A percentile compares a stretch with the other conserved stretches of the same genome.
These are phyloP conservation scores for Pseudachorutes palmiensis DNA, from an alignment of 1,140 invertebrate species.

Conservation along the genomic window DNA sequence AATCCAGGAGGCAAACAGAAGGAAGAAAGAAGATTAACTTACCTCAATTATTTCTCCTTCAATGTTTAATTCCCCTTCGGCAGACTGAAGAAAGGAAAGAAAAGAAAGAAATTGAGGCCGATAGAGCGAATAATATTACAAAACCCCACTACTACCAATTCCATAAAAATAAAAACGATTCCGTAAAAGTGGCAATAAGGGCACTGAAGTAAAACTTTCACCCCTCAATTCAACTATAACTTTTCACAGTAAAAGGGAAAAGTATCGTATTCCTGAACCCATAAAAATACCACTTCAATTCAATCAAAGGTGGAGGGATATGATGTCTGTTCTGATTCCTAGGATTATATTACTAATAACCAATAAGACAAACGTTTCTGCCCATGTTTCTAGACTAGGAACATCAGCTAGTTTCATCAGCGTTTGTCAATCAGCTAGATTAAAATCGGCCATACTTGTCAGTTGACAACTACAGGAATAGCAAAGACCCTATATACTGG, in stretches of 20 bases:
- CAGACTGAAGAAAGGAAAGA: conserved; percentile 26
- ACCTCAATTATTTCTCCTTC: conserved; percentile 32
- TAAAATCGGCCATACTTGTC: too few species aligned
- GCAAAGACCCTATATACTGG: too few species aligned
- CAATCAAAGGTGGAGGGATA: background rate
- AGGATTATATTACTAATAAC: too few species aligned
- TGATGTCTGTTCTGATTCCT: too few species aligned
- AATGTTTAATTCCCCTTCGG: conserved; percentile 17
- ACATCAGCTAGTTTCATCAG: too few species aligned
- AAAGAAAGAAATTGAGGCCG: conserved; percentile 9
- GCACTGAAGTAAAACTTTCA: background rate
- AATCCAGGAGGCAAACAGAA: background rate
- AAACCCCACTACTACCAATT: background rate
- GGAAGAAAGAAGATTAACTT: conserved; percentile 16
- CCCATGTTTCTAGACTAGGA: too few species aligned
- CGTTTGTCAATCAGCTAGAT: too few species aligned
- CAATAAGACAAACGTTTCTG: too few species aligned
- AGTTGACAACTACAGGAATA: too few species aligned
- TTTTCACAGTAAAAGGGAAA: background rate
- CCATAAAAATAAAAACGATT: background rate
- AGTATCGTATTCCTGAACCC: background rate
- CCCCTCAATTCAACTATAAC: background rate
- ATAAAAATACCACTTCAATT: background rate
- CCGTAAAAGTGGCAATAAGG: background rate
- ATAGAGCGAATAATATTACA: background rate